Base-by-base conservation (phyloP, 92 coral and sea anemone species). In the Chrysogorgia sp. region DNA sequence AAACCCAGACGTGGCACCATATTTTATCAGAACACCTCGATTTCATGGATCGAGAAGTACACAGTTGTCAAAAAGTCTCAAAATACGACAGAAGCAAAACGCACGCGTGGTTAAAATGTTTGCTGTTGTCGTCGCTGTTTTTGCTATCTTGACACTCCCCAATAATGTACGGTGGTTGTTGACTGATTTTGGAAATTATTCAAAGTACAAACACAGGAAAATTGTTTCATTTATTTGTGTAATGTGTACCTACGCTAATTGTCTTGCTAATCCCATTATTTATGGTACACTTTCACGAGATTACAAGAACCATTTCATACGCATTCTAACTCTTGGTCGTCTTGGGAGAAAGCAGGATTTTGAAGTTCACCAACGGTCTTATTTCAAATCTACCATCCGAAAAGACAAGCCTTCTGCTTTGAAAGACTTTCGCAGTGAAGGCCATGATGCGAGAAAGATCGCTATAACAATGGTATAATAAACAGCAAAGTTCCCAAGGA, bases 131-230 rank as follows among this genome's bases (percentile, higher is more conserved):
- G 99, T 96, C 10, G 86, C 85, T 7, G 96, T 96, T 8, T 96
- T 96, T 40, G 88, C 99, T 9, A 77, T 92, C 13, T 92, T 92
- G 10, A 96, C 89, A 90, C 79, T 96, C 34, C 99, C 99, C 1
- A 96, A 96, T 59, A 96, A 96, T 75, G 92, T 92, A 0, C 84
- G 90, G 3, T 96, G 99, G 99, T 20, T 96, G 20, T 90, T 96
- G 90, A 92, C 91, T 0, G 99, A 92, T 65, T 93, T 83, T 77
- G 97, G 92, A 1, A 84, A 87, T 17, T 90, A 92, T 22, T 12
- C 84, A 15, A 67, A 85, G 8, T 87, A 84, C 23, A 87, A 65
- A 20, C 60, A 89, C 41, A 87, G 86, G 25, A 45, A 80, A 1
- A 82, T 88, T 35, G 71, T 72, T 24, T 80, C 94, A 1, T 85